Conservation (phyloP, 2,888 invertebrate genomes). For the Hedya salicella region DNA sequence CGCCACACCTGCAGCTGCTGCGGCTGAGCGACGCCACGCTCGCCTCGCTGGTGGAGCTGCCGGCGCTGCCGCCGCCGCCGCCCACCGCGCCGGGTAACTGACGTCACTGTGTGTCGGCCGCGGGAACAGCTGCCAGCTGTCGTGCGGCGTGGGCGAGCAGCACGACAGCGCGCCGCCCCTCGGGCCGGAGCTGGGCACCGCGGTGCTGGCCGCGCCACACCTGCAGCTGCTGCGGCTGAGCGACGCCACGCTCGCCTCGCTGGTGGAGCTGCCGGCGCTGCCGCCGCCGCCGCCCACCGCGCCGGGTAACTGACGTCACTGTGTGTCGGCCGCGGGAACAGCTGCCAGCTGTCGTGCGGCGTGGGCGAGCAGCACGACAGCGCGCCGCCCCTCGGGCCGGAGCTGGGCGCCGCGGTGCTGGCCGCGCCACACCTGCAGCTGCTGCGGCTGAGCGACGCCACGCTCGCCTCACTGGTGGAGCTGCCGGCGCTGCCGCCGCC, state of each 20-base stretch:
- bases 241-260: constrained; percentile 92
- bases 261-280: constrained; percentile 94
- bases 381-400: constrained; percentile 86
- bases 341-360: constrained; percentile 94
- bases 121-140: constrained; percentile 95
- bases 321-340: no score
- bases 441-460: constrained; percentile 88
- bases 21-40: constrained; percentile 93
- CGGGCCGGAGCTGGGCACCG: constrained; percentile 90
- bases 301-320: constrained; percentile 53
- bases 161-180: constrained; percentile 92
- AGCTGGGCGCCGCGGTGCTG: constrained; percentile 92
- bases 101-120: no score
- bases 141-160: constrained; percentile 95
- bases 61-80: constrained; percentile 87
- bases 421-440: constrained; percentile 76
- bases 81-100: constrained; percentile 58
- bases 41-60: constrained; percentile 95
- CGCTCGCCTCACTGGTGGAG: constrained; percentile 95
- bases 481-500: constrained; percentile 90
- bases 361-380: constrained; percentile 97
- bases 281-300: constrained; percentile 72
- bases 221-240: constrained; percentile 82
- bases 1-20: constrained; percentile 94
- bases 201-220: constrained; percentile 89